These are phyloP conservation scores for Drosophila rufa DNA, from an alignment of 1,140 invertebrate genomes.

Conservation along the genomic window DNA sequence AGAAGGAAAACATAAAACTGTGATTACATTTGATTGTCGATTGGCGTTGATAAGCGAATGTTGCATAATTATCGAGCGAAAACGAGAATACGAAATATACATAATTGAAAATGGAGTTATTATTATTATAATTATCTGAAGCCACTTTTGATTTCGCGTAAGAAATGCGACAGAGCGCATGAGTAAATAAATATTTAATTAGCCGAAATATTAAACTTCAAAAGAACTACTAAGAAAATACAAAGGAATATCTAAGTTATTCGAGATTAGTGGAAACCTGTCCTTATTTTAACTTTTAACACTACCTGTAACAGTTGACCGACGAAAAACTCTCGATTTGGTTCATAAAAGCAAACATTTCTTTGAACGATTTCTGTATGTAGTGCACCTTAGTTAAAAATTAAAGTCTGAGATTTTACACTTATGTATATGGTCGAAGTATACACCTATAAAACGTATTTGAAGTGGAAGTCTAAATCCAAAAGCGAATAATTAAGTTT, in stretches of 20 bases:
- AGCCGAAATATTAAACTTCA: constrained; percentile 83
- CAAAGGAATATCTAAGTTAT: constrained; percentile 60
- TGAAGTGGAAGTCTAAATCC: constrained; percentile 35
- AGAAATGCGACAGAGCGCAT: constrained; percentile 25
- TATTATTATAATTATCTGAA: constrained; percentile 52
- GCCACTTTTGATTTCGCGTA: constrained; percentile 61
- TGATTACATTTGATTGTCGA: constrained; percentile 82
- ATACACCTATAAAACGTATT: constrained; percentile 64
- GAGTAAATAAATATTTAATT: constrained; percentile 82
- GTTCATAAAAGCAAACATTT: constrained; percentile 36
- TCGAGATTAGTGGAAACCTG: constrained; percentile 35
- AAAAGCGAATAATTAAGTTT: constrained; percentile 71
- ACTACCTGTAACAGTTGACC: constrained; percentile 48
- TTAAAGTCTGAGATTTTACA: constrained; percentile 84
- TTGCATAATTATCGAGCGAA: constrained; percentile 69
- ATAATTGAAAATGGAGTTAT: constrained; percentile 48
- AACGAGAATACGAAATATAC: constrained; percentile 47
- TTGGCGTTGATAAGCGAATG: constrained; percentile 66
- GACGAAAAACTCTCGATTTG: constrained; percentile 36
- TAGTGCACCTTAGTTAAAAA: constrained; percentile 84
- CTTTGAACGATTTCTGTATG: constrained; percentile 61
- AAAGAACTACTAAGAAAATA: constrained; percentile 70
- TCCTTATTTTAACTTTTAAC: constrained; percentile 36
- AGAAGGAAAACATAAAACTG: constrained; percentile 84
- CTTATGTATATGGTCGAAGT: constrained; percentile 69